Base-by-base conservation (phyloP, 2,888 invertebrate genomes). In the Ferrisia virgata region DNA sequence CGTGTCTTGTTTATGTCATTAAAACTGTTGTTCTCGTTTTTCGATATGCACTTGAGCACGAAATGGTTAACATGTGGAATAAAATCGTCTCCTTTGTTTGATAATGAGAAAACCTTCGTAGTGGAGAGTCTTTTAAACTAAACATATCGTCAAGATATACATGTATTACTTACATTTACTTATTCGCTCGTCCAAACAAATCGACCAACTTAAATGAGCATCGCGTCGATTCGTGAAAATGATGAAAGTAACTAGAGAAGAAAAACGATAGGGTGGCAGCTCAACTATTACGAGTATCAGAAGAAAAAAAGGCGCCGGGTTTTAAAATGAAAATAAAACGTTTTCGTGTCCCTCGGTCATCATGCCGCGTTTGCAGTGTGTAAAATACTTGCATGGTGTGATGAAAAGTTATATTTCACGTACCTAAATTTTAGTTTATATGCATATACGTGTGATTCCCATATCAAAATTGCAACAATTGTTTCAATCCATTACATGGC, bases 271-370 rank as follows among this genome's bases (percentile, higher is more conserved):
- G 25, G 1, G 8, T 5, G 28, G 9, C 13, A 64, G 8, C 58
- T 28, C 22, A 13, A 53, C 18, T 18, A 53, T 28, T 9, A 28
- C 25, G n/a, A n/a, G n/a, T n/a, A n/a, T n/a, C 40, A 11, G 13
- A 11, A 13, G 5, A 28, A 64, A n/a, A 64, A 64, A 64, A 64
- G 28, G 9, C 58, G 28, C 58, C 4, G 8, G 18, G 33, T 72
- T 72, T 72, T 33, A 72, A 72, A n/a, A 72, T 72, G 33, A 72
- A 72, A 72, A 72, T 72, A 36, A 33, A 72, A 72, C 33, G 53
- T 53, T 22, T n/a, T n/a, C n/a, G n/a, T n/a, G n/a, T n/a, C n/a
- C n/a, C n/a, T n/a, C n/a, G n/a, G 58, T 6, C 18, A 28, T 64
- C 25, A 11, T 33, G 72, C 33, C n/a, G 22, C n/a, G 72, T 15